Conservation (phyloP, 2,888 invertebrate species). For the Synanthedon tipuliformis region DNA sequence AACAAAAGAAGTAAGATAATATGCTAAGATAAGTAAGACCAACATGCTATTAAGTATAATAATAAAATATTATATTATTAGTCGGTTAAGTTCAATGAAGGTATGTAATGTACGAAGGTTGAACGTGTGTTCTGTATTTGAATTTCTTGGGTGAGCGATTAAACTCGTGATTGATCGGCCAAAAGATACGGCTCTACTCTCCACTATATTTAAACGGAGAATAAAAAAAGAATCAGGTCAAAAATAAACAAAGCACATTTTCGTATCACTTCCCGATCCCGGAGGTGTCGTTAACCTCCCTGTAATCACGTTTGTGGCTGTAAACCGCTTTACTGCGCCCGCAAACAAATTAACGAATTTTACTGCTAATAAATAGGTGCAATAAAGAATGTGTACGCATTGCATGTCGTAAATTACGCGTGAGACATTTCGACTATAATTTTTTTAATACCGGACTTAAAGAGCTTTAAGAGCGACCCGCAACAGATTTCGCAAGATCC, state of each 20-base stretch:
- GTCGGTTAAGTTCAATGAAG: no score
- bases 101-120: no score
- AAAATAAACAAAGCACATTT: neutral
- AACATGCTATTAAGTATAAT: no score
- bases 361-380: conserved; percentile 37
- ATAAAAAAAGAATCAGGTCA: neutral
- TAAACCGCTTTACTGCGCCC: conserved; percentile 48
- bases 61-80: no score
- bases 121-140: no score
- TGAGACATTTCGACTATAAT: neutral
- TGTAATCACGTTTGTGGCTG: conserved; percentile 43
- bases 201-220: neutral
- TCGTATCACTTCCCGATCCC: conserved; percentile 30
- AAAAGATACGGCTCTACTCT: neutral
- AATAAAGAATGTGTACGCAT: conserved; percentile 29
- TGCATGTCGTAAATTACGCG: conserved; percentile 2
- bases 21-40: no score
- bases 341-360: conserved; percentile 47
- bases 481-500: no score
- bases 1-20: no score
- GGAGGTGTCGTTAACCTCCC: conserved; percentile 38
- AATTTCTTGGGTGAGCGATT: neutral
- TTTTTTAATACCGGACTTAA: no score
- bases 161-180: neutral
- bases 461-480: no score